phyloP scores from a whole-genome alignment of 2,797 vertebrate species.

The Rhynchonycteris naso region DNA sequence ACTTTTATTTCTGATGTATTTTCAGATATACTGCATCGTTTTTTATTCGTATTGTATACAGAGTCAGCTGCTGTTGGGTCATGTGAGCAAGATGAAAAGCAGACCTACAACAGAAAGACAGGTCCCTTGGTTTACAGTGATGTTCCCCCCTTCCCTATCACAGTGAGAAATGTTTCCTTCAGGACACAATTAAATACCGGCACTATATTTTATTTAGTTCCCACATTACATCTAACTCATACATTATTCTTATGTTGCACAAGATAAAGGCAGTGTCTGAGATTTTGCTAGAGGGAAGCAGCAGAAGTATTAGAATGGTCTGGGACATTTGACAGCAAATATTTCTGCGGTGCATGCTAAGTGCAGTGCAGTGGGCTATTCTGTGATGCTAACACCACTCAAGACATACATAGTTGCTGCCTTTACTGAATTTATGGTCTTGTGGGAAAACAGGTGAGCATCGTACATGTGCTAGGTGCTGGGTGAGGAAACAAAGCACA shows the following conservation, averaged over 20 bases:
- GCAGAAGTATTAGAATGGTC: background rate
- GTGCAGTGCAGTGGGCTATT: too few species aligned
- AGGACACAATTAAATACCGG: conserved; percentile 13
- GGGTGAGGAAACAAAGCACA: background rate
- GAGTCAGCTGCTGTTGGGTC: background rate
- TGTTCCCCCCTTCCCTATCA: background rate
- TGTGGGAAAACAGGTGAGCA: background rate
- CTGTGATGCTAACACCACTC: background rate
- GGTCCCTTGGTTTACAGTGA: background rate
- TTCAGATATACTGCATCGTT: background rate
- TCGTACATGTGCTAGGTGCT: background rate
- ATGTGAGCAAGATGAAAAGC: conserved; percentile 34
- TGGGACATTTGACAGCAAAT: background rate
- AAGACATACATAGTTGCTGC: background rate
- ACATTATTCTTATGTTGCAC: background rate
- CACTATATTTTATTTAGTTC: conserved; percentile 48
- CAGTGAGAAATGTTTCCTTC: conserved; percentile 18
- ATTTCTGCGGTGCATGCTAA: background rate
- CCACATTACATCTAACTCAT: background rate
- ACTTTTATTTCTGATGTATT: conserved; percentile 5
- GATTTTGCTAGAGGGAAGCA: background rate
- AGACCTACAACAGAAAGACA: background rate
- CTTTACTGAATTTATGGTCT: background rate
- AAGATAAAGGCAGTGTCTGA: conserved; percentile 26
- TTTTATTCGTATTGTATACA: background rate